Evolutionary conservation across 2,797 vertebrate species (phyloP), one percentile per base, ranked within the genome.

Genomic region (Lateolabrax maculatus): DNA sequence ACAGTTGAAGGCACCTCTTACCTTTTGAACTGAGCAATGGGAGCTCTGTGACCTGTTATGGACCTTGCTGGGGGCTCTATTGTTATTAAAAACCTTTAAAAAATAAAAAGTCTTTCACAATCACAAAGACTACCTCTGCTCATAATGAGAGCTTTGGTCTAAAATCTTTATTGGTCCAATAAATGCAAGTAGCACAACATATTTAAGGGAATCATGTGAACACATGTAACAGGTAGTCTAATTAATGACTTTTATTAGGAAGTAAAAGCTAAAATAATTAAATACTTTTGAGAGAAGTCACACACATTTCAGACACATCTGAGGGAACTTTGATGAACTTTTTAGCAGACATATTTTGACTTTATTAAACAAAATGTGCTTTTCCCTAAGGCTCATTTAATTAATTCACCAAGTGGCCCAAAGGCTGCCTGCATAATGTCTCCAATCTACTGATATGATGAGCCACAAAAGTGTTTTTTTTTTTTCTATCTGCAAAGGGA

Each of bases 401-500:
- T 86, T 87, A 49, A 81, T 61, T 81, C 64, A 75, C 53, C 25
- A 39, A 56, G 46, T 39, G 48, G 23, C 77, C 65, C 10, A 37
- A 46, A 25, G 72, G 69, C 74, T 64, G 65, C 19, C 25, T 74
- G 60, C 31, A 56, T 71, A 77, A 77, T 71, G 58, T 58, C 13
- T 60, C 46, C 69, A 48, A 36, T 60, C 46, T 58, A 25, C 56
- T 63, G 34, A 55, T 73, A 27, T 36, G 69, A 84, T 53, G 80
- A 85, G 71, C 23, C 66, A 71, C 55, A 86, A 78, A 65, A 6
- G 31, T 34, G 9, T 16, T 62, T 51, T 70, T 5, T n/a, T n/a
- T n/a, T n/a, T n/a, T n/a, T n/a, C n/a, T 39, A 1, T 53, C 0
- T 65, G 10, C 39, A 37, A 68, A 71, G 3, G 9, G 3, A 57